These are phyloP conservation scores for Sipha maydis DNA, from an alignment of 2,888 invertebrate genomes.

Conservation along the genomic window DNA sequence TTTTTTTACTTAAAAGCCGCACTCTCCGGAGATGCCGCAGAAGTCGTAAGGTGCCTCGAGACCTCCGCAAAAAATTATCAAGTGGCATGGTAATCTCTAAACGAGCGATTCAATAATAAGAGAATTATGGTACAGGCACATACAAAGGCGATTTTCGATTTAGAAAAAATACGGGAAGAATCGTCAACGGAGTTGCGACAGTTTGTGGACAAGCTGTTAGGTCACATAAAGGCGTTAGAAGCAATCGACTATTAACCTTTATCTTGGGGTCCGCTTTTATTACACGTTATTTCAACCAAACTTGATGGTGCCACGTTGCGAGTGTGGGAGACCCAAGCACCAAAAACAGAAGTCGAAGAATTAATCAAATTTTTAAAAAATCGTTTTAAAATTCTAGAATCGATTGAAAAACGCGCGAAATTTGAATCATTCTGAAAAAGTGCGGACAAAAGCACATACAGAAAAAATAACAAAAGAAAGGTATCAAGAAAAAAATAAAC, in stretches of 20 bases:
- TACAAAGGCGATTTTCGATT: slow-evolving; percentile 9
- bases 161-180: background rate
- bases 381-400: background rate
- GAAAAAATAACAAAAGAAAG: background rate
- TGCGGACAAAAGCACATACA: background rate
- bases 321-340: background rate
- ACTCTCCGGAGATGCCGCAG: background rate
- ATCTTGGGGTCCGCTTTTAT: background rate
- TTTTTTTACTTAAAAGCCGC: background rate
- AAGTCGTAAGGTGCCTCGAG: background rate
- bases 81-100: background rate
- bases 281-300: background rate
- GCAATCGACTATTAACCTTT: background rate
- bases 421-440: background rate
- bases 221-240: background rate
- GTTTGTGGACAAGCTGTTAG: background rate
- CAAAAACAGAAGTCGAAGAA: slow-evolving; percentile 3
- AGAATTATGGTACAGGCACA: background rate
- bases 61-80: background rate
- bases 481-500: background rate
- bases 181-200: background rate
- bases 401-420: background rate
- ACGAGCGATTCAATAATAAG: background rate
- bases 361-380: background rate
- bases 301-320: background rate